A percentile compares a stretch with the other conserved stretches of the same genome.
Conservation (phyloP, 2,797 vertebrate species). For the Rhinophrynus dorsalis region DNA sequence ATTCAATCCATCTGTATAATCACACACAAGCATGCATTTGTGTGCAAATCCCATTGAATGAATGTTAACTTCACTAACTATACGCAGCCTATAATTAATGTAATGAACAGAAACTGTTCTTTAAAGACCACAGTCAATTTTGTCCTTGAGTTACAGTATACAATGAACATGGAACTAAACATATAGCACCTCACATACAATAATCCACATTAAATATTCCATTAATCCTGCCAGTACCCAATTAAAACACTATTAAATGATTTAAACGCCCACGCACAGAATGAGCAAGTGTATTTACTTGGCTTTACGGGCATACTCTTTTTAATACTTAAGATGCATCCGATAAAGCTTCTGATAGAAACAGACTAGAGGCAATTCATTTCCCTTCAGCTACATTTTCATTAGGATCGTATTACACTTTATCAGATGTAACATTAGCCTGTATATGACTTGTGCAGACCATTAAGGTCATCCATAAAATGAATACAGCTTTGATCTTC, state of each 20-base stretch:
- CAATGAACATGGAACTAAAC: neutral
- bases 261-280: conserved; percentile 1
- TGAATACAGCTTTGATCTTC: neutral
- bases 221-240: conserved; percentile 19
- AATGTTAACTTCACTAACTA: too few species aligned
- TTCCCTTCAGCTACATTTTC: neutral
- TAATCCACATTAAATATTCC: neutral
- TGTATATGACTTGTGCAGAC: neutral
- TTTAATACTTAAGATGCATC: neutral
- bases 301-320: neutral
- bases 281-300: neutral
- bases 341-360: neutral
- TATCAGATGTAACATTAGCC: neutral
- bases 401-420: neutral
- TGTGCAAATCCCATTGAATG: too few species aligned
- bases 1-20: too few species aligned
- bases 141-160: neutral
- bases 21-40: too few species aligned
- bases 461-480: neutral
- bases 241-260: conserved; percentile 11
- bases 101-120: neutral
- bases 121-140: neutral
- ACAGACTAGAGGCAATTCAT: neutral
- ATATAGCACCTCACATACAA: neutral
- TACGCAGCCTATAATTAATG: neutral